Conservation (phyloP, 2,113 vertebrate genomes). For the Oncorhynchus clarkii region DNA sequence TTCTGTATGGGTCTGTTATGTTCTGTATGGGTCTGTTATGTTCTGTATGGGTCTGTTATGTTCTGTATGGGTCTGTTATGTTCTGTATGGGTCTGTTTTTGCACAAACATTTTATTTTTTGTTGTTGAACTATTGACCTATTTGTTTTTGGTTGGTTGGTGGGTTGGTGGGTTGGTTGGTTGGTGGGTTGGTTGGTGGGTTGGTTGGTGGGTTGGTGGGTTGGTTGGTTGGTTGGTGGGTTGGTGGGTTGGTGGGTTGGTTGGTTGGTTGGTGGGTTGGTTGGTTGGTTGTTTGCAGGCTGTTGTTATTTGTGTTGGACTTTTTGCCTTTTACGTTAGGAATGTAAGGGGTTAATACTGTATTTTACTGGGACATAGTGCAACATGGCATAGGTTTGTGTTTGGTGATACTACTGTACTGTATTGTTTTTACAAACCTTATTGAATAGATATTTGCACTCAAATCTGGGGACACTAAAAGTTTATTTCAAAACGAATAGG, state of each 20-base stretch:
- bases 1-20: no score
- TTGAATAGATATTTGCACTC: slow-evolving; percentile 75
- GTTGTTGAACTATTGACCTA: slow-evolving; percentile 55
- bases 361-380: slow-evolving; percentile 78
- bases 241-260: no score
- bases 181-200: no score
- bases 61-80: no score
- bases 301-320: slow-evolving; percentile 73
- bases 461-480: slow-evolving; percentile 74
- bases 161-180: no score
- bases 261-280: slow-evolving; percentile 54
- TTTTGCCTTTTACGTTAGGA: slow-evolving; percentile 88
- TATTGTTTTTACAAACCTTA: slow-evolving; percentile 60
- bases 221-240: no score
- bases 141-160: slow-evolving; percentile 32
- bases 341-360: slow-evolving; percentile 78
- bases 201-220: slow-evolving; percentile 55
- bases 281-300: slow-evolving; percentile 65
- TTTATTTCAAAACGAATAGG: slow-evolving; percentile 68
- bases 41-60: no score
- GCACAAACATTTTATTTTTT: slow-evolving; percentile 67
- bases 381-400: slow-evolving; percentile 63
- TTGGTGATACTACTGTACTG: slow-evolving; percentile 63
- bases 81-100: slow-evolving; percentile 53
- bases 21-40: no score